Base-by-base conservation (phyloP, 2,797 vertebrate genomes). In the Lepus townsendii region DNA sequence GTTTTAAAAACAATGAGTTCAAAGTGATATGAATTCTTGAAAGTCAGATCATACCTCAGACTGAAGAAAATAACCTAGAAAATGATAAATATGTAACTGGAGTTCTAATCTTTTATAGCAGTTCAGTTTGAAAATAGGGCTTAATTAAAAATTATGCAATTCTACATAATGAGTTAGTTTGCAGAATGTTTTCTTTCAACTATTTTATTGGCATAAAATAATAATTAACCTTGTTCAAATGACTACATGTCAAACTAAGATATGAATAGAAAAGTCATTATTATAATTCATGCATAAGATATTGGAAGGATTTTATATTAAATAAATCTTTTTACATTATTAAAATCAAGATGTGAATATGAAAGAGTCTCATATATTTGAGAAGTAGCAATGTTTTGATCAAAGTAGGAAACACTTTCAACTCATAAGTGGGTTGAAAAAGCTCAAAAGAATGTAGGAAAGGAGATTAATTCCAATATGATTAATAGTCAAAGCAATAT, bases 61-160 rank as follows among this genome's bases (percentile, higher is more conserved):
- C 20, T 90, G 60, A 87, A 78, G 38, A 87, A 75, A 90, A 38
- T 79, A 72, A 71, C 35, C 35, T 26, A 63, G 42, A n/a, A 75
- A 89, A 69, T 38, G 93, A 72, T 87, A 88, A 88, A 72, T 54
- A 82, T 66, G 79, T 82, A 87, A 66, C 14, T 38, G 50, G 72
- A 77, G 77, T n/a, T 7, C 27, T 94, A n/a, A 71, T 93, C 2
- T 88, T 80, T 82, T 79, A 66, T 80, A 57, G 50, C 52, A 54
- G 88, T 73, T 75, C 38, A 47, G 72, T 42, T 62, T 93, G 54
- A 84, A 90, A 94, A 72, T 80, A 91, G 32, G 22, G 66, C 17
- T 94, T 84, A 88, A 88, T 95, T 93, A 63, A 88, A 89, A 92
- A 54, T 88, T 75, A 42, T 91, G 54, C 35, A 69, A 72, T 22